Percentiles rank a stretch among this genome's conserved stretches.
Evolutionary conservation across 2,888 invertebrate species (phyloP).

Genomic region (Pantelozetes paolii): DNA sequence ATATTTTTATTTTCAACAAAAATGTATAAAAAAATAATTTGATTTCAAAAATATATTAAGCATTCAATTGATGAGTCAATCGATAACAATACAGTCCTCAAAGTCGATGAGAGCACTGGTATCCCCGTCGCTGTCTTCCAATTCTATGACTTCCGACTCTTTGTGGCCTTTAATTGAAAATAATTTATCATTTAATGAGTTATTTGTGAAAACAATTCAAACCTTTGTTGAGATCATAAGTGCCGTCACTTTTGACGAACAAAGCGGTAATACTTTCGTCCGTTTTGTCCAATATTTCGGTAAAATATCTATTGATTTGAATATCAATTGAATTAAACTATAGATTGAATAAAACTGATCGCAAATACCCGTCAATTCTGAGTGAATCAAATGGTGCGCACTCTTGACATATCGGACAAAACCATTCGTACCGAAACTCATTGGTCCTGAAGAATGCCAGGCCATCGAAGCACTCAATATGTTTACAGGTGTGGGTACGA

Average conservation of each 20-base stretch:
- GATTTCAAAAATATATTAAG: neutral
- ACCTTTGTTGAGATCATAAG: neutral
- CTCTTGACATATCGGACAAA: constrained; percentile 34
- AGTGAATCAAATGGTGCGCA: neutral
- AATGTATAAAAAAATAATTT: neutral
- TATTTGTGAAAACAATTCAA: neutral
- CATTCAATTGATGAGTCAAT: neutral
- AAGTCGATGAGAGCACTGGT: neutral
- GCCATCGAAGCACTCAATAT: constrained; percentile 29
- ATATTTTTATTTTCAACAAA: too few species aligned
- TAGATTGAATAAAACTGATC: neutral
- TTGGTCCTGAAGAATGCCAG: neutral
- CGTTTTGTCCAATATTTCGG: neutral
- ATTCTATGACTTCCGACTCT: neutral
- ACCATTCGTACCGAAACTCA: constrained; percentile 17
- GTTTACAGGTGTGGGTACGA: constrained; percentile 12
- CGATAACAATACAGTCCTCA: constrained; percentile 16
- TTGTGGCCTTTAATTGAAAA: neutral
- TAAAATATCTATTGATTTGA: neutral
- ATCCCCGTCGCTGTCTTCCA: neutral
- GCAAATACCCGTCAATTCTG: constrained; percentile 18
- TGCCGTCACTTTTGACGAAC: constrained; percentile 10
- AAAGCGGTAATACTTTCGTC: neutral
- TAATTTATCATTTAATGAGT: neutral
- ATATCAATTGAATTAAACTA: neutral